These are phyloP conservation scores for Xerus rutilus DNA, from an alignment of 2,797 vertebrate species.

Conservation along the genomic window DNA sequence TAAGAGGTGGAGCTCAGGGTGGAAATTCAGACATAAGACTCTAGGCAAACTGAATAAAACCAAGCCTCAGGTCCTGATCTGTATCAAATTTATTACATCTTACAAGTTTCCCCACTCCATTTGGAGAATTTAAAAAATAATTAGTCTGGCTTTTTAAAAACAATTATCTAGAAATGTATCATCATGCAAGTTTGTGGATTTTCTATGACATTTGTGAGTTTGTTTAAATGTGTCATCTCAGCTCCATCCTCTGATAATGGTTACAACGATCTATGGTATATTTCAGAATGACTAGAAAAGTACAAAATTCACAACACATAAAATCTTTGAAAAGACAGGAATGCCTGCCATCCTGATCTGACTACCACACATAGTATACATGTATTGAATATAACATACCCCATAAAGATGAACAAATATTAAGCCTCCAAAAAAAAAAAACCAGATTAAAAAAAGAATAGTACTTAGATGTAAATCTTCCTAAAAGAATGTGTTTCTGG, in stretches of 20 bases:
- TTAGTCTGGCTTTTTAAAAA: too few species aligned
- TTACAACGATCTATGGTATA: neutral
- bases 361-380: too few species aligned
- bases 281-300: neutral
- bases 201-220: neutral
- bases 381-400: neutral
- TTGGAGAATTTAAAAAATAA: neutral
- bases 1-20: neutral
- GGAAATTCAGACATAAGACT: neutral
- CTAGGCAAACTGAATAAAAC: neutral
- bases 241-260: slow-evolving; percentile 85
- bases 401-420: neutral
- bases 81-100: neutral
- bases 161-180: neutral
- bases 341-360: neutral
- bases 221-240: slow-evolving; percentile 80
- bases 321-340: neutral
- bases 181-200: neutral
- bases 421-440: neutral
- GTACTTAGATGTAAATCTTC: accelerated
- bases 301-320: neutral
- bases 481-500: too few species aligned
- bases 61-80: neutral
- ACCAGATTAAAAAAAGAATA: neutral
- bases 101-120: neutral